Evolutionary conservation across 2,888 invertebrate species (phyloP).

Genomic region (Parnassius mnemosyne): DNA sequence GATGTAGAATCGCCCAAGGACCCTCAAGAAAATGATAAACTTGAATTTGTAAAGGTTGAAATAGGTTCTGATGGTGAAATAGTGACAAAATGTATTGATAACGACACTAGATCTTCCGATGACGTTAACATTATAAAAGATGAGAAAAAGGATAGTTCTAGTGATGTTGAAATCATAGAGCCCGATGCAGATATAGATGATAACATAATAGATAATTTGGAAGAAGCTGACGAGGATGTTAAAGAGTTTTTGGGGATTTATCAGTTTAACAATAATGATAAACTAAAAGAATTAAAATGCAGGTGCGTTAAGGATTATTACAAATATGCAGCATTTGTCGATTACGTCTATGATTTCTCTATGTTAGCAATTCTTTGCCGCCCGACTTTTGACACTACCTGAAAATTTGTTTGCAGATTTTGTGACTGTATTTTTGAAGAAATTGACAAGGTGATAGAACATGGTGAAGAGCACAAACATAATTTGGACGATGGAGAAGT

Average conservation of each 20-base stretch:
- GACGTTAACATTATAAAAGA: slow-evolving; percentile 52
- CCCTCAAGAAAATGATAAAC: slow-evolving; percentile 31
- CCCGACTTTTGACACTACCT: not conserved
- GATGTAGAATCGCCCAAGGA: slow-evolving; percentile 34
- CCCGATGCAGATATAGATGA: slow-evolving; percentile 59
- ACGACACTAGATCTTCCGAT: slow-evolving; percentile 41
- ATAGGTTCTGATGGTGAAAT: slow-evolving; percentile 71
- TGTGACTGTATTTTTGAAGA: slow-evolving; percentile 53
- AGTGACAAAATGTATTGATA: slow-evolving; percentile 55
- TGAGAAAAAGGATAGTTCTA: slow-evolving; percentile 49
- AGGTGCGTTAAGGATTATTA: slow-evolving; percentile 44
- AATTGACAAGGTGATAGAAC: slow-evolving; percentile 50
- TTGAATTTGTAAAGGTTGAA: slow-evolving; percentile 66
- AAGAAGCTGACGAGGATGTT: slow-evolving; percentile 69
- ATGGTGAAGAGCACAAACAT: slow-evolving; percentile 64
- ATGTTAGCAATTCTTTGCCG: not conserved
- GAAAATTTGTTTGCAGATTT: slow-evolving; percentile 46
- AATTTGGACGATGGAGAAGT: slow-evolving; percentile 60
- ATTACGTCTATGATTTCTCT: not conserved
- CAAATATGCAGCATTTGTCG: no score
- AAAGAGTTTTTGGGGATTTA: slow-evolving; percentile 70
- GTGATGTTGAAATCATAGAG: slow-evolving; percentile 68
- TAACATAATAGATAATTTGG: slow-evolving; percentile 62
- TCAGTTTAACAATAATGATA: slow-evolving; percentile 41
- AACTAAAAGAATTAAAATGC: slow-evolving; percentile 59